A percentile compares a stretch with the other conserved stretches of the same genome.
Evolutionary conservation across 2,113 vertebrate genomes (phyloP).

Genomic region (Cyanistes caeruleus): DNA sequence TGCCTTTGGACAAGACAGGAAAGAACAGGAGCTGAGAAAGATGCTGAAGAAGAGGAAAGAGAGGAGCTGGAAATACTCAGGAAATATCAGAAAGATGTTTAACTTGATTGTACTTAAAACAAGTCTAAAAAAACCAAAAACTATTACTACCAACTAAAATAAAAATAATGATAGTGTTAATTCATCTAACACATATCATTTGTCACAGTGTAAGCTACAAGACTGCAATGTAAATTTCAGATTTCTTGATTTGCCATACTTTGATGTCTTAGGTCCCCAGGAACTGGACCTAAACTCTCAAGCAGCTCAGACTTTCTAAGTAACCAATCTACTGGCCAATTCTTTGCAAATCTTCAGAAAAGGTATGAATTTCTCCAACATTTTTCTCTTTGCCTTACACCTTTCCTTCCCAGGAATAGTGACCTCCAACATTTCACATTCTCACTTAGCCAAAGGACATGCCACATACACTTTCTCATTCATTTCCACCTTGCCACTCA

Average conservation of each 20-base stretch:
- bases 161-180: background rate
- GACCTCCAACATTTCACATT: background rate
- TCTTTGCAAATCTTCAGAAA: background rate
- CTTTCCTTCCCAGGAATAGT: background rate
- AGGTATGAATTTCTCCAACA: background rate
- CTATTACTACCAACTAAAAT: background rate
- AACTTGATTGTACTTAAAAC: background rate
- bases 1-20: background rate
- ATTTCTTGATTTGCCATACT: background rate
- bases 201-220: background rate
- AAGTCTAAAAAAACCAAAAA: background rate
- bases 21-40: background rate
- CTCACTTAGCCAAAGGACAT: background rate
- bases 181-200: background rate
- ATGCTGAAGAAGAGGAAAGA: background rate
- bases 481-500: background rate
- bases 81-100: background rate
- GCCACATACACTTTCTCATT: background rate
- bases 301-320: background rate
- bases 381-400: background rate
- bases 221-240: background rate
- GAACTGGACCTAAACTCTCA: background rate
- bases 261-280: background rate
- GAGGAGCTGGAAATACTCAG: background rate
- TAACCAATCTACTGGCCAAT: background rate